Evolutionary conservation across 2,888 invertebrate genomes (phyloP).

Genomic region (Eupithecia tripunctaria): DNA sequence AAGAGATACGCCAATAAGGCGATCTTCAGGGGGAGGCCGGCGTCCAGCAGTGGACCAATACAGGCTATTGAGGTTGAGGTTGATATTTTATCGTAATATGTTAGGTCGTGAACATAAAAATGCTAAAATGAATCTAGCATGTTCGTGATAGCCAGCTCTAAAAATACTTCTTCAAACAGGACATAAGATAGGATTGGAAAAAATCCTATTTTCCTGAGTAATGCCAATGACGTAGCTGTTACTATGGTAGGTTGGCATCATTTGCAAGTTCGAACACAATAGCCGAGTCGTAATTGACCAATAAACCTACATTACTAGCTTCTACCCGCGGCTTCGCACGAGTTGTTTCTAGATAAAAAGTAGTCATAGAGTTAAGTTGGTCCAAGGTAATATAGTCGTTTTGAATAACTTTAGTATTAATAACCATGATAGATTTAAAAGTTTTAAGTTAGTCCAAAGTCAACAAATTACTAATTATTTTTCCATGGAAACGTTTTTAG

Average conservation of each 20-base stretch:
- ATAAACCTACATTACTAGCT: not conserved
- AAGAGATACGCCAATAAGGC: no score
- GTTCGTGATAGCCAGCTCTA: not conserved
- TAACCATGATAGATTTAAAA: no score
- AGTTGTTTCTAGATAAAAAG: not conserved
- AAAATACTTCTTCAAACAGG: not conserved
- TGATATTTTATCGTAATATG: not conserved
- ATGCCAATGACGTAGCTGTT: not conserved
- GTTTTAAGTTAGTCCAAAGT: no score
- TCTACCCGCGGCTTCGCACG: not conserved
- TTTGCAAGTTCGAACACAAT: not conserved
- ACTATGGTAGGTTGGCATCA: not conserved
- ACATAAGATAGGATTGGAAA: not conserved
- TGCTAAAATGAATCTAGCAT: not conserved
- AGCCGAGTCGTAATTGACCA: not conserved
- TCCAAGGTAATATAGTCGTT: no score
- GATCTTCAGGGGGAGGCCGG: no score
- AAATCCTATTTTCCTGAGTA: not conserved
- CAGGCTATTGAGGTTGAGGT: no score
- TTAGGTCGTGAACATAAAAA: not conserved
- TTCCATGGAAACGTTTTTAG: no score
- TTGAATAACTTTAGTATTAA: no score
- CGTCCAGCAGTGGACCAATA: no score
- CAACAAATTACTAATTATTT: no score
- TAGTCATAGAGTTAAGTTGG: no score